These are phyloP conservation scores for Lanius collurio DNA, from an alignment of 2,113 vertebrate genomes.

Conservation along the genomic window DNA sequence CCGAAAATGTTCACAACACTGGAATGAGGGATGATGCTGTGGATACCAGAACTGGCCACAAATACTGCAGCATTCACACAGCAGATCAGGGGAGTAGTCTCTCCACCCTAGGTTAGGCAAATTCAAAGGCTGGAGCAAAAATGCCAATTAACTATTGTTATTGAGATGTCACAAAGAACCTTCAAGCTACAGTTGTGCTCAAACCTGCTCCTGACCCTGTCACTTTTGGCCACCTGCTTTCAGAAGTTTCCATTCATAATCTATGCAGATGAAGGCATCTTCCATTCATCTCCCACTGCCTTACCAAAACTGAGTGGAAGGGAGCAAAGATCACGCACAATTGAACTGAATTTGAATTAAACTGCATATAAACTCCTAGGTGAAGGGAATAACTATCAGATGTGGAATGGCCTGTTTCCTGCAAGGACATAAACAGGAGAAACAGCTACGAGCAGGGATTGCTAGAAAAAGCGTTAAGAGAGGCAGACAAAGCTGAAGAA, in stretches of 20 bases:
- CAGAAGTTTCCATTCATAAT: neutral
- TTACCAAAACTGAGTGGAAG: neutral
- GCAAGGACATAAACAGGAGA: neutral
- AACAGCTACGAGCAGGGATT: neutral
- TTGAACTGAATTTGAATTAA: neutral
- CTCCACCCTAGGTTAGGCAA: neutral
- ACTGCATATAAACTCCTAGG: neutral
- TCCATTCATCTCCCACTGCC: neutral
- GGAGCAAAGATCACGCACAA: neutral
- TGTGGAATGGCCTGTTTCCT: neutral
- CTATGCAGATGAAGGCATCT: neutral
- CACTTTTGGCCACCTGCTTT: neutral
- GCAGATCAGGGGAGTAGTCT: neutral
- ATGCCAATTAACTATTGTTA: neutral
- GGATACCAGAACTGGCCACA: conserved; percentile 28
- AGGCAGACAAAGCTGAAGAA: neutral
- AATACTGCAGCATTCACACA: neutral
- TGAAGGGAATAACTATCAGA: neutral
- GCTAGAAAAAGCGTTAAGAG: neutral
- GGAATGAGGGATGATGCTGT: conserved; percentile 1
- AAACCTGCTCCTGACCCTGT: neutral
- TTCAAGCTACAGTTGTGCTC: neutral
- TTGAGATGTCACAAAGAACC: neutral
- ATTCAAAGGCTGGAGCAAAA: neutral
- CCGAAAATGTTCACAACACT: conserved; percentile 1